These are phyloP conservation scores for Trinorchestia longiramus DNA, from an alignment of 1,140 invertebrate genomes.

Conservation along the genomic window DNA sequence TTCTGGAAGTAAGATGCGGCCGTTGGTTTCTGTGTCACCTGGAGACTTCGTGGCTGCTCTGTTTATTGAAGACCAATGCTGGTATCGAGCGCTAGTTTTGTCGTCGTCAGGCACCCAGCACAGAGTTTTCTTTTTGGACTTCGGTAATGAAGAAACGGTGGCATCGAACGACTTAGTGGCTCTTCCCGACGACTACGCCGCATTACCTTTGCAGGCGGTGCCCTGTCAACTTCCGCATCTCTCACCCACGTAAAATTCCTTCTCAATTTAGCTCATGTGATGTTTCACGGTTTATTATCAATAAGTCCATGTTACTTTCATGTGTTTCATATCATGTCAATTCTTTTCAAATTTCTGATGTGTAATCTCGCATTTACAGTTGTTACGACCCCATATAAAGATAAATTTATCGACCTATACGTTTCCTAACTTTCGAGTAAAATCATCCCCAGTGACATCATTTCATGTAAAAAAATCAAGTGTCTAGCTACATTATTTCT, in stretches of 20 bases:
- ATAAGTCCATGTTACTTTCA: too few relatives aligned
- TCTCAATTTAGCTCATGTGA: not conserved
- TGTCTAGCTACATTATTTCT: too few relatives aligned
- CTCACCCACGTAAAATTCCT: not conserved
- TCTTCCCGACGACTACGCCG: not conserved
- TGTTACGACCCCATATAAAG: too few relatives aligned
- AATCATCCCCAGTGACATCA: too few relatives aligned
- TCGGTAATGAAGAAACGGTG: not conserved
- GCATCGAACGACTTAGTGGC: not conserved
- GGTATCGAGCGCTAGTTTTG: constrained; percentile 22
- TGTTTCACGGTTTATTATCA: not conserved
- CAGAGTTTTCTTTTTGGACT: constrained; percentile 21
- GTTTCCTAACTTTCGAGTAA: too few relatives aligned
- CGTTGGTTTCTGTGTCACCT: not conserved
- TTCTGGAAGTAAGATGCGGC: not conserved
- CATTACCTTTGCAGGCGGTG: not conserved
- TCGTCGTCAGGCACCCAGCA: not conserved
- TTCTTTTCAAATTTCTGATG: too few relatives aligned
- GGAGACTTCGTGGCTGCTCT: constrained; percentile 12
- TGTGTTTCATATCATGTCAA: too few relatives aligned
- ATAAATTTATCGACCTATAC: too few relatives aligned
- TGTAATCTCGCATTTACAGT: too few relatives aligned
- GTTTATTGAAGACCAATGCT: not conserved
- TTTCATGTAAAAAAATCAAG: too few relatives aligned
- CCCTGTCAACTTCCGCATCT: not conserved